Conservation (phyloP, 2,113 vertebrate genomes). For the Syrrhaptes paradoxus region DNA sequence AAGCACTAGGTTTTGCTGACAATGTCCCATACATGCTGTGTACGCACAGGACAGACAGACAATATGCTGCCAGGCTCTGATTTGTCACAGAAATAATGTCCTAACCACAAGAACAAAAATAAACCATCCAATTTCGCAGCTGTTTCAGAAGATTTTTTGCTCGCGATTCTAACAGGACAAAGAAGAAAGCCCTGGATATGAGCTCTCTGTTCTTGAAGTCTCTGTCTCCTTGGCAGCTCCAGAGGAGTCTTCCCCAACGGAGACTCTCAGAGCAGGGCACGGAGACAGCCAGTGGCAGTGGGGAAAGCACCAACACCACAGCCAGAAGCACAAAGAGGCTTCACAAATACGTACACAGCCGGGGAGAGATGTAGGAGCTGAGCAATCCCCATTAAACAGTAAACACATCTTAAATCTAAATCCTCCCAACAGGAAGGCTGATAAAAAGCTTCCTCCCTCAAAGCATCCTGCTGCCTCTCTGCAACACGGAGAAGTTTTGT, state of each 20-base stretch:
- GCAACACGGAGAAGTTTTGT: not conserved
- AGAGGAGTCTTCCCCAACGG: not conserved
- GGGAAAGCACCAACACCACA: not conserved
- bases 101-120: not conserved
- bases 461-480: not conserved
- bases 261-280: not conserved
- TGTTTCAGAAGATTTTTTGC: not conserved
- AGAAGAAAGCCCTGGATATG: accelerated
- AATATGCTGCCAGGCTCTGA: not conserved
- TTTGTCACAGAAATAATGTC: not conserved
- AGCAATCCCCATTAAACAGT: not conserved
- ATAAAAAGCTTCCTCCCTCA: not conserved
- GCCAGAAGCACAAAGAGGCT: not conserved
- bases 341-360: not conserved
- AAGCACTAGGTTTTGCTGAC: not conserved
- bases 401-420: not conserved
- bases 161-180: not conserved
- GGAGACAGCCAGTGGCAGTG: accelerated
- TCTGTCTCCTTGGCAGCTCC: not conserved
- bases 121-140: not conserved
- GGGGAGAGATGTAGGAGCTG: not conserved
- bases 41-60: not conserved
- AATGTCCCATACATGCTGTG: not conserved
- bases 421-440: not conserved
- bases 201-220: not conserved